Percentiles rank a stretch among this genome's conserved stretches.
Evolutionary conservation across 2,113 vertebrate species (phyloP).

Genomic region (Nematolebias whitei): DNA sequence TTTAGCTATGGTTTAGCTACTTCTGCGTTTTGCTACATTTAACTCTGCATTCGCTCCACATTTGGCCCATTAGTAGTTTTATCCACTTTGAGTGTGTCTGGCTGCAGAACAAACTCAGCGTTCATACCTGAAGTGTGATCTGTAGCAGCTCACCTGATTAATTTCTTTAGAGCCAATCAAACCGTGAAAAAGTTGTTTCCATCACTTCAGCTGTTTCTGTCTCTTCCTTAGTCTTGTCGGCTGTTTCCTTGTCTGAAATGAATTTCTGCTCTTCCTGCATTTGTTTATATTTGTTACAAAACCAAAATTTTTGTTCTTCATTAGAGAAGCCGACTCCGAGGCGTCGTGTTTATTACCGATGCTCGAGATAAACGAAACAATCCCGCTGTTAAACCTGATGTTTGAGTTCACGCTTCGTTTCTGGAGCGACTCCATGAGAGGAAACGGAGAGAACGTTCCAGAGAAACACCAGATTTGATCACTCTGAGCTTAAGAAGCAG

Average conservation of each 20-base stretch:
- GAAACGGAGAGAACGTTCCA: background rate
- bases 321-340: background rate
- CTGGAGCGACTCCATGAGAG: constrained; percentile 1
- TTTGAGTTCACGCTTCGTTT: background rate
- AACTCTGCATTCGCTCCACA: too few relatives aligned
- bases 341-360: constrained; percentile 10
- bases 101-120: too few relatives aligned
- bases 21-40: too few relatives aligned
- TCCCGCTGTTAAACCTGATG: constrained; percentile 1
- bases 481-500: background rate
- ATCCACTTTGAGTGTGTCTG: too few relatives aligned
- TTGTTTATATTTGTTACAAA: constrained; percentile 21
- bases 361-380: constrained; percentile 10
- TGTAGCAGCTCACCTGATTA: too few relatives aligned
- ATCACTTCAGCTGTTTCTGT: too few relatives aligned
- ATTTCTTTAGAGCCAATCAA: background rate
- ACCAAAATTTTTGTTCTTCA: constrained; percentile 6
- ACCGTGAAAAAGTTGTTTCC: constrained; percentile 8
- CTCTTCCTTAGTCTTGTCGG: too few relatives aligned
- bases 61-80: too few relatives aligned
- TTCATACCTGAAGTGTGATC: too few relatives aligned
- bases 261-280: constrained; percentile 20
- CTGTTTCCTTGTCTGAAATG: too few relatives aligned
- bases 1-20: too few relatives aligned
- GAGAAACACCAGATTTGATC: background rate